These are phyloP conservation scores for Limonius californicus DNA, from an alignment of 1,140 invertebrate genomes.

Conservation along the genomic window DNA sequence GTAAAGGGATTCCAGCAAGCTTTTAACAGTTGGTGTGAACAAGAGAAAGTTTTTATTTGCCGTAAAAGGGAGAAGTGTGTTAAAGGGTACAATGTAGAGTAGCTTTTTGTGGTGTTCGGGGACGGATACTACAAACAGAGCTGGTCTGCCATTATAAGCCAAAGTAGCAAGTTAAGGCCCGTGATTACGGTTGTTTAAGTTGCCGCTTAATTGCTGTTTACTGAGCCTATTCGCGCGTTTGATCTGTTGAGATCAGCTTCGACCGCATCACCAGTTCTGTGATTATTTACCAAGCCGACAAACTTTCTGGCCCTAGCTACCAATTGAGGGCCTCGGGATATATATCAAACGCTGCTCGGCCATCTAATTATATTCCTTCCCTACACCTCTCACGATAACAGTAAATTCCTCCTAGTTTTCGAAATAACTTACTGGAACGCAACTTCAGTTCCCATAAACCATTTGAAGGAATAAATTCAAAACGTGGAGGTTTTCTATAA, in stretches of 20 bases:
- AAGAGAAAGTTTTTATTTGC: background rate
- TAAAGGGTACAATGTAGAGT: slow-evolving; percentile 12
- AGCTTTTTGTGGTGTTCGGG: slow-evolving; percentile 9
- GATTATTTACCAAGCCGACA: slow-evolving; percentile 45
- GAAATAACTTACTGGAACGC: background rate
- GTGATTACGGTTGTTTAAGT: slow-evolving; percentile 46
- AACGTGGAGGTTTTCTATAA: too few relatives aligned
- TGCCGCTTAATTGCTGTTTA: slow-evolving; percentile 48
- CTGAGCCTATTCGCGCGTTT: slow-evolving; percentile 47
- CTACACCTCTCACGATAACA: background rate
- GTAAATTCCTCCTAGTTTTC: background rate
- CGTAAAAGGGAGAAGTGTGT: slow-evolving; percentile 1
- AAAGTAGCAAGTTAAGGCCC: slow-evolving; percentile 44
- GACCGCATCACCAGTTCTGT: slow-evolving; percentile 42
- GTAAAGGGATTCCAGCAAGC: background rate
- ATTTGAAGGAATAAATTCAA: too few relatives aligned
- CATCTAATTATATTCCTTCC: slow-evolving; percentile 37
- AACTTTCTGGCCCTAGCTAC: slow-evolving; percentile 37
- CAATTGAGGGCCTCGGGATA: slow-evolving; percentile 42
- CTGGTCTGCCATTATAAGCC: slow-evolving; percentile 40
- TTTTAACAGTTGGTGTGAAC: background rate
- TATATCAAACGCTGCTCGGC: slow-evolving; percentile 36
- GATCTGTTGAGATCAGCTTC: slow-evolving; percentile 43
- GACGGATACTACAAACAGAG: slow-evolving; percentile 32
- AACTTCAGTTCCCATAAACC: too few relatives aligned